phyloP scores from a whole-genome alignment of 2,113 vertebrate genomes.

The Columba livia region DNA sequence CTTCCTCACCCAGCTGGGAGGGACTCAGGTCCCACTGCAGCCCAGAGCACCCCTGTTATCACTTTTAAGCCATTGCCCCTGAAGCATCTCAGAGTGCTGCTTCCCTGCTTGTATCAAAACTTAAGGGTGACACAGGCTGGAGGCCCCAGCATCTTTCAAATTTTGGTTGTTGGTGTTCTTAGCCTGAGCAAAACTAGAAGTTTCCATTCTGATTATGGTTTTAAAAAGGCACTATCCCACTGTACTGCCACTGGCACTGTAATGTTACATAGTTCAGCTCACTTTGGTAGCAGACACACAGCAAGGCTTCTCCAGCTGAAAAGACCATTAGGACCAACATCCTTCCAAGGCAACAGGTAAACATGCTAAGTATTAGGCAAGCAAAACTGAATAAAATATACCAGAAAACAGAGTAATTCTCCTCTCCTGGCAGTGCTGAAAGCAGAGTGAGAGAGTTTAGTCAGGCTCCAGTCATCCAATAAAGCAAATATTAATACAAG shows the following conservation, averaged over 20 bases:
- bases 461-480: background rate
- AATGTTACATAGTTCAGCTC: no score
- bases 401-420: background rate
- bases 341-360: background rate
- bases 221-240: background rate
- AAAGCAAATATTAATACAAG: no score
- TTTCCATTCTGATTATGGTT: background rate
- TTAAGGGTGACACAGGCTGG: background rate
- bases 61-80: background rate
- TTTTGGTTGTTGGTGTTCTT: background rate
- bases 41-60: background rate
- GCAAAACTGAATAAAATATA: background rate
- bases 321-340: background rate
- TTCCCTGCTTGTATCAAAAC: background rate
- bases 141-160: background rate
- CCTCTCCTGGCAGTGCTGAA: background rate
- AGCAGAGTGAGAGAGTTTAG: background rate
- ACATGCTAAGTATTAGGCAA: background rate
- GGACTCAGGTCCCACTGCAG: accelerated
- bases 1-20: background rate
- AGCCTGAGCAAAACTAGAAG: background rate
- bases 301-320: background rate
- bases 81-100: background rate
- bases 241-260: background rate
- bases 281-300: accelerated